Evolutionary conservation across 2,888 invertebrate species (phyloP).

Genomic region (Augiades crinisus): DNA sequence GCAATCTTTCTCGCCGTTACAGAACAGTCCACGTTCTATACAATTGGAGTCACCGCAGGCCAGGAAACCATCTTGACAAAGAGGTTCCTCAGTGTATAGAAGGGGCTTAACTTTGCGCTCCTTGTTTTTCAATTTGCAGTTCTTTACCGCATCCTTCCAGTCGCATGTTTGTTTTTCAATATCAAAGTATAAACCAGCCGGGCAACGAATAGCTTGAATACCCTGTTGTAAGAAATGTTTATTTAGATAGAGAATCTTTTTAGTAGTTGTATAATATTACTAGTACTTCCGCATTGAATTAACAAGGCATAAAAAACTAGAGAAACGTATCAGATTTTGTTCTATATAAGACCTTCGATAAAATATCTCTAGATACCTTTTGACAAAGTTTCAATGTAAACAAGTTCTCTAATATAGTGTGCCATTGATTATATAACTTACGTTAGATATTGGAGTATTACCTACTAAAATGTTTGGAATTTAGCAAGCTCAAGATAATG

Average conservation of each 20-base stretch:
- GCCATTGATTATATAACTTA: constrained; percentile 12
- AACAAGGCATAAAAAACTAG: too few relatives aligned
- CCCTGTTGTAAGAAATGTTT: constrained; percentile 78
- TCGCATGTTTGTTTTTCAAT: constrained; percentile 97
- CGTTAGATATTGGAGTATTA: constrained; percentile 4
- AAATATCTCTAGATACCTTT: too few relatives aligned
- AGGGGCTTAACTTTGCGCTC: constrained; percentile 93
- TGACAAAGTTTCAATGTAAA: constrained; percentile 5
- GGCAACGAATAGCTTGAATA: constrained; percentile 95
- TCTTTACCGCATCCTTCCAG: constrained; percentile 96
- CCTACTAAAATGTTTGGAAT: constrained; percentile 19
- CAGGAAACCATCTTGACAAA: constrained; percentile 92
- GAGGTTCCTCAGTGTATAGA: constrained; percentile 93
- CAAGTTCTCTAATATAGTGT: neutral
- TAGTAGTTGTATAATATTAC: too few relatives aligned
- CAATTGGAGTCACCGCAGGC: constrained; percentile 94
- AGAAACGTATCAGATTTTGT: neutral
- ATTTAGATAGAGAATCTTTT: neutral
- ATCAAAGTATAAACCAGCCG: constrained; percentile 95
- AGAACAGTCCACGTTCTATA: constrained; percentile 94
- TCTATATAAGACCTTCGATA: too few relatives aligned
- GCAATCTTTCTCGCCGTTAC: constrained; percentile 96
- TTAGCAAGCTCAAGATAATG: constrained; percentile 21
- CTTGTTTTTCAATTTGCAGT: constrained; percentile 94
- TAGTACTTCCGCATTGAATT: too few relatives aligned